Evolutionary conservation across 2,888 invertebrate genomes (phyloP), one percentile per base, ranked within the genome.

Genomic region (Pseudococcus longispinus): DNA sequence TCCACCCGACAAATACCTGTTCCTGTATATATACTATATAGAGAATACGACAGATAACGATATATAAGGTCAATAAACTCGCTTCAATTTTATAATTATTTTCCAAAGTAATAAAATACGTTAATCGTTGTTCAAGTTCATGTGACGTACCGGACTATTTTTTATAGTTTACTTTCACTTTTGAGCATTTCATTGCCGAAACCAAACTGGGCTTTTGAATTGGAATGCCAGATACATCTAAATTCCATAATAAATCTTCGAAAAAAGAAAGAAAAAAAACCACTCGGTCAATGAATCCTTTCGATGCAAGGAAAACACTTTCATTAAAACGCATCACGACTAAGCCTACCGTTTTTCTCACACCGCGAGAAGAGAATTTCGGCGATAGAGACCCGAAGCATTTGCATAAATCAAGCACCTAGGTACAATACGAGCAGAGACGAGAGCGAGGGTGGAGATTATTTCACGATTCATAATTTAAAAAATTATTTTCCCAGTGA

Each of bases 1-100:
- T 84, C 84, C 84, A 84, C 84, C 84, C 84, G 84, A 65, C 84
- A 84, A 84, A 84, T 84, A 84, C 84, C 84, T 84, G 84, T 84
- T 84, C 77, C 77, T 80, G 42, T 80, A 42, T 32, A 42, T 32
- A 26, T 70, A 42, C 77, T 80, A 80, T 80, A 80, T 80, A 80
- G 37, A 80, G 77, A 80, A 80, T 80, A 80, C 77, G 77, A 80
- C 77, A 80, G 77, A 80, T 80, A 80, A 80, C 77, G 37, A 80
- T 80, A 80, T 80, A 42, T 80, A 80, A 80, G 77, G 77, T 80
- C 77, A 80, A 80, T 80, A 80, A 80, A 80, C 77, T 80, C 77
- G 77, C 42, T 80, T 80, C 77, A 13, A 42, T 80, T 80, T 80
- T 80, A 37, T 37, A 80, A 80, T 80, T 80, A 80, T 80, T 70